Evolutionary conservation across 2,888 invertebrate species (phyloP), one percentile per base, ranked within the genome.

Genomic region (Mythimna ferrago): DNA sequence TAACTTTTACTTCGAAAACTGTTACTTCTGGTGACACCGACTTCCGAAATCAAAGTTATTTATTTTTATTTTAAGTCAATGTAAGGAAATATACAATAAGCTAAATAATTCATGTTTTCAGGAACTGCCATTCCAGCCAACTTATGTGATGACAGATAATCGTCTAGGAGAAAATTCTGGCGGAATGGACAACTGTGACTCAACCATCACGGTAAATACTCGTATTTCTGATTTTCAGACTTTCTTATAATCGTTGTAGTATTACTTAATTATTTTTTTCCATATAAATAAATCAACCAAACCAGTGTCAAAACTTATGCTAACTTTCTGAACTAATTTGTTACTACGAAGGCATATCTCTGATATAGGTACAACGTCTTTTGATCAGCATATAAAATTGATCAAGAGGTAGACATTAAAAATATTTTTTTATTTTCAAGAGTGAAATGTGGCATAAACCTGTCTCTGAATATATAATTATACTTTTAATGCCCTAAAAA

Each of bases 151-250:
- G 48, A 89, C 90, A 7, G 88, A 82, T 6, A 92, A 94, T 79
- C 88, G 94, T 11, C 2, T 2, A 38, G 92, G 91, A 75, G 94
- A 93, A 0, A 93, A 93, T 41, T 92, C 92, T 0, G 90, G 91
- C 1, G 92, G 91, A 0, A 71, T 85, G 0, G 92, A 93, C 53
- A 89, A 93, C 78, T 96, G 96, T 75, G 91, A 89, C 4, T 85
- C 89, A 14, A 81, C 76, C 3, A 82, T 94, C 9, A 86, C 89
- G 87, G 95, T 95, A 88, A 92, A 87, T 65, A 61, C 0, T 44
- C 54, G 48, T 14, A 14, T 5, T 6, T 11, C 48, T 48, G 16
- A 48, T 48, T 48, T 16, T 16, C 14, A 41, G 35, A 35, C 7
- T 38, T 11, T 41, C 41, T 38, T 38, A 38, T 7, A 38, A 41